A percentile compares a stretch with the other conserved stretches of the same genome.
phyloP scores from a whole-genome alignment of 2,888 invertebrate species.

The Torymus texanus region DNA sequence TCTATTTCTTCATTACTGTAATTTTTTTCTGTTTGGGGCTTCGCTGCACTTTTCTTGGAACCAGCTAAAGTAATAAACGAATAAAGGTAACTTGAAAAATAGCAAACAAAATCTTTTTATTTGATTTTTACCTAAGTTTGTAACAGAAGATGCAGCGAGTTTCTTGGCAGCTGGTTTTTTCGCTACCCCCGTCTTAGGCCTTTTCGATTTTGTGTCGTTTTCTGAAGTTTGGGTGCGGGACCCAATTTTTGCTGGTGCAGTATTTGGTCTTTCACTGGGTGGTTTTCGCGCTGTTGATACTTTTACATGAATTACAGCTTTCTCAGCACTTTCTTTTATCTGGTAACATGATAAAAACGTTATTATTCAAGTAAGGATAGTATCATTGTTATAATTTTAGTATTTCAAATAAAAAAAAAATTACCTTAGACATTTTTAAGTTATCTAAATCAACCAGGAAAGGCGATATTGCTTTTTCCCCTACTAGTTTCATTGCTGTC shows the following conservation, averaged over 20 bases:
- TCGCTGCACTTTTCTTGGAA: slow-evolving; percentile 67
- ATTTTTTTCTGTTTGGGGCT: slow-evolving; percentile 79
- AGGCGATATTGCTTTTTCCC: slow-evolving; percentile 91
- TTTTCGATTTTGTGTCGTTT: slow-evolving; percentile 60
- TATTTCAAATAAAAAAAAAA: no score
- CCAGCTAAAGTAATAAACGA: slow-evolving; percentile 17
- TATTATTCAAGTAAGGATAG: no score
- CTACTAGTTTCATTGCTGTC: slow-evolving; percentile 93
- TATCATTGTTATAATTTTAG: no score
- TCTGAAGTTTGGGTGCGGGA: slow-evolving; percentile 59
- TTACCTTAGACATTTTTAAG: slow-evolving; percentile 90
- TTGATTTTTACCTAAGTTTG: slow-evolving; percentile 60
- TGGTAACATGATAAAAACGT: slow-evolving; percentile 58
- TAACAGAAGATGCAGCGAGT: slow-evolving; percentile 59
- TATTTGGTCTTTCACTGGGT: slow-evolving; percentile 75
- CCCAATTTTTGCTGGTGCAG: slow-evolving; percentile 76
- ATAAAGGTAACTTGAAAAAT: no score
- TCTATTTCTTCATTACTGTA: slow-evolving; percentile 87
- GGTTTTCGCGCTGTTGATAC: slow-evolving; percentile 80
- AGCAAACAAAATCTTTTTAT: no score
- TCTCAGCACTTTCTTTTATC: slow-evolving; percentile 95
- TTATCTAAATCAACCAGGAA: slow-evolving; percentile 92
- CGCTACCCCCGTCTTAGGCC: slow-evolving; percentile 64
- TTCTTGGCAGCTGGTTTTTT: slow-evolving; percentile 67
- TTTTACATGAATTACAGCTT: slow-evolving; percentile 90